Evolutionary conservation across 1,140 invertebrate species (phyloP).

Genomic region (Eupristina koningsbergeri): DNA sequence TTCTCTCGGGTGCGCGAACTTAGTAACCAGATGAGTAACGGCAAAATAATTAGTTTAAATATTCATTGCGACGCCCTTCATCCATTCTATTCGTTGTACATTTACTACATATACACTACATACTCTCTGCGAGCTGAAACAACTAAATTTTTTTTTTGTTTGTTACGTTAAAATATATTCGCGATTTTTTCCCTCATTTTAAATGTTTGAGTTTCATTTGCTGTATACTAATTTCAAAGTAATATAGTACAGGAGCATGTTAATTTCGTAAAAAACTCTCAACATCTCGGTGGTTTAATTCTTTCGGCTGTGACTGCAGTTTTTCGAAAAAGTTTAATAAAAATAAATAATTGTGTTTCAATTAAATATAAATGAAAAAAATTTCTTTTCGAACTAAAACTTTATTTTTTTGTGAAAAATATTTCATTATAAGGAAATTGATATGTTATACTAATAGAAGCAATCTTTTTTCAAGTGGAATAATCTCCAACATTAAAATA

Average conservation of each 20-base stretch:
- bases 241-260: not conserved
- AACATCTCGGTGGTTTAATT: not conserved
- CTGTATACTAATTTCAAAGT: not conserved
- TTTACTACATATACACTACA: not conserved
- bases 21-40: slow-evolving; percentile 60
- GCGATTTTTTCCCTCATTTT: not conserved
- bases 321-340: not conserved
- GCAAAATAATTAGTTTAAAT: slow-evolving; percentile 64
- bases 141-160: not conserved
- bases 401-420: not conserved
- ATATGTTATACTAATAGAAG: not conserved
- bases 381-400: not conserved
- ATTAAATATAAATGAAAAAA: not conserved
- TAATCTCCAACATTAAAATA: too few species aligned
- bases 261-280: not conserved
- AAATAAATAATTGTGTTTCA: not conserved
- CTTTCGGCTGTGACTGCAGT: not conserved
- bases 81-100: not conserved
- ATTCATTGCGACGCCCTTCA: slow-evolving; percentile 55
- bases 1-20: slow-evolving; percentile 48
- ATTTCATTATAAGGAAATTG: not conserved
- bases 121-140: not conserved
- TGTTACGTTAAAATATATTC: not conserved
- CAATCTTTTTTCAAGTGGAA: too few species aligned
- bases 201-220: not conserved